These are phyloP conservation scores for Ceratoteleas bidentatus DNA, from an alignment of 1,140 invertebrate species.

Conservation along the genomic window DNA sequence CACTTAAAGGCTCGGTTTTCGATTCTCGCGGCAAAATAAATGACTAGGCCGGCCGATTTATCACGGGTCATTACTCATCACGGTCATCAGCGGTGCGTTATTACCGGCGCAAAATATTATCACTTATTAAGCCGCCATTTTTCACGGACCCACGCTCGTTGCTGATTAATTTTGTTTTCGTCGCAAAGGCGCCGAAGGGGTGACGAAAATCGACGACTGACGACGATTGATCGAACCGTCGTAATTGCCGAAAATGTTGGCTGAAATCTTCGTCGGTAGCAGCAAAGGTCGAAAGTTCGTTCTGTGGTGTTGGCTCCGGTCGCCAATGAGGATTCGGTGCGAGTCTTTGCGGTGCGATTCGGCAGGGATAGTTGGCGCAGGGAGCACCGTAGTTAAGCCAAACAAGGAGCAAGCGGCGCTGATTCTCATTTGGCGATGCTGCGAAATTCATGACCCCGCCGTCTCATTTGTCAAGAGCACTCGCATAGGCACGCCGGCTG, in stretches of 20 bases:
- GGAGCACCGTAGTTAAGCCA: slow-evolving; percentile 17
- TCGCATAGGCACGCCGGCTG: slow-evolving; percentile 10
- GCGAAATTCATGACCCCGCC: slow-evolving; percentile 30
- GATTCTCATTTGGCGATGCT: slow-evolving; percentile 21
- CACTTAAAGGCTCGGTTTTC: slow-evolving; percentile 10
- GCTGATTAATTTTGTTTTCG: no score
- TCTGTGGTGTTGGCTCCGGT: not conserved
- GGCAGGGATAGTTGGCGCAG: slow-evolving; percentile 30
- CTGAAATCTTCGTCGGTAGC: no score
- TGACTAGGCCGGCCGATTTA: not conserved
- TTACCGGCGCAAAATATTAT: no score
- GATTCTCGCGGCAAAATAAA: not conserved
- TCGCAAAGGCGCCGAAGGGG: no score
- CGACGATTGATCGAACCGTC: no score
- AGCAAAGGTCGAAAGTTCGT: no score
- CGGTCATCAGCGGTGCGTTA: no score
- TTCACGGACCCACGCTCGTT: no score
- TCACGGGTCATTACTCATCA: no score
- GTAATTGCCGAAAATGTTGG: no score
- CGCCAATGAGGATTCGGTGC: slow-evolving; percentile 20
- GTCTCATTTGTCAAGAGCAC: slow-evolving; percentile 42
- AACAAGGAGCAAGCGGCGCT: slow-evolving; percentile 32
- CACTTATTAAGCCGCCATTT: no score
- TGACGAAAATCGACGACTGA: no score
- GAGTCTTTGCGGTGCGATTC: slow-evolving; percentile 42